phyloP scores from a whole-genome alignment of 2,797 vertebrate species.

The Enteromius argenteus region DNA sequence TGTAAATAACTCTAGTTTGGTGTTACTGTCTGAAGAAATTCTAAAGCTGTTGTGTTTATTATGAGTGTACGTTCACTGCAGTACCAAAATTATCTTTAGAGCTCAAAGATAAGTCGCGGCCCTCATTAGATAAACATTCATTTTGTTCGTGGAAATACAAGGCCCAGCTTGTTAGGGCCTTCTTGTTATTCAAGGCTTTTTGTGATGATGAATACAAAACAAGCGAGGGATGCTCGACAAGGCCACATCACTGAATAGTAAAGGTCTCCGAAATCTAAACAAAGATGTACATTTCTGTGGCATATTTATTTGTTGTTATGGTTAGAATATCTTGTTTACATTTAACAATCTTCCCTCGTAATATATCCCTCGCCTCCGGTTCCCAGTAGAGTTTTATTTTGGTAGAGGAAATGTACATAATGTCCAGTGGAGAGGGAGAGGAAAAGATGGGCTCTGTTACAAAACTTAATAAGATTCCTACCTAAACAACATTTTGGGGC shows the following conservation, averaged over 20 bases:
- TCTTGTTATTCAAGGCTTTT: slow-evolving; percentile 29
- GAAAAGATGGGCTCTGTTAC: neutral
- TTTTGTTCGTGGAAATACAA: neutral
- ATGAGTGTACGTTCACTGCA: slow-evolving; percentile 14
- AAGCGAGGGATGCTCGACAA: neutral
- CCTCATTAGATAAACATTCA: slow-evolving; percentile 29
- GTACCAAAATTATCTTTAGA: slow-evolving; percentile 22
- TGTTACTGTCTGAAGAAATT: slow-evolving; percentile 29
- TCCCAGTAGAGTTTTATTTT: slow-evolving; percentile 26
- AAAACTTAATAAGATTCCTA: neutral
- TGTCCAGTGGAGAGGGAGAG: neutral
- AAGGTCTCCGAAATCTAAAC: neutral
- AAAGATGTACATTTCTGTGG: neutral
- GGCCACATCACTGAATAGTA: neutral
- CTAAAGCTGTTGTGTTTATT: slow-evolving; percentile 16
- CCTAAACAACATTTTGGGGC: neutral
- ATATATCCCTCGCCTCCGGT: neutral
- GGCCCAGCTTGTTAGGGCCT: slow-evolving; percentile 12
- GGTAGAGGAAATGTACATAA: neutral
- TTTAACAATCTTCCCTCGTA: neutral
- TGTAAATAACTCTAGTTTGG: slow-evolving; percentile 42
- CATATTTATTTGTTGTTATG: slow-evolving; percentile 32
- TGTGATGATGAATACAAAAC: neutral
- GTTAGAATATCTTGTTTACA: slow-evolving; percentile 28
- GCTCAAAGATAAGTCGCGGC: slow-evolving; percentile 22